A percentile compares a stretch with the other conserved stretches of the same genome.
phyloP scores from a whole-genome alignment of 2,888 invertebrate genomes.

The Leptinotarsa haldemani region DNA sequence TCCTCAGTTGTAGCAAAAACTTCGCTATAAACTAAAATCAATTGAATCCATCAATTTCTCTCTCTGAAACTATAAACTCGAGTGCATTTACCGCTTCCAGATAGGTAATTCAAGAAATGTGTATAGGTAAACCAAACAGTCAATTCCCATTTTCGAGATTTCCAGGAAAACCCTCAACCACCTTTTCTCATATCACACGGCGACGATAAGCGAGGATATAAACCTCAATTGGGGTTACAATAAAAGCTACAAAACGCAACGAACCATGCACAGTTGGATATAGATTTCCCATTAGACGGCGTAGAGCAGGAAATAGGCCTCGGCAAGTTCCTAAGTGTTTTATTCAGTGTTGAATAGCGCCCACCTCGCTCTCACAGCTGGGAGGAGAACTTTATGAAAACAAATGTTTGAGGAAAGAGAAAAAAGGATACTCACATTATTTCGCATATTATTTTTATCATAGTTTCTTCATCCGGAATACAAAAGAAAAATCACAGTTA shows the following conservation, averaged over 20 bases:
- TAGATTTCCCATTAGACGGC: constrained; percentile 60
- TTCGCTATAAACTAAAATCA: no score
- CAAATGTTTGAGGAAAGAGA: neutral
- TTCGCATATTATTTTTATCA: neutral
- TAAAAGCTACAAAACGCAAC: constrained; percentile 58
- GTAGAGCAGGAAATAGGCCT: constrained; percentile 56
- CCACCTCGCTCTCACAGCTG: constrained; percentile 29
- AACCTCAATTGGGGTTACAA: constrained; percentile 55
- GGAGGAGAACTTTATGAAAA: constrained; percentile 2
- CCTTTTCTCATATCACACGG: constrained; percentile 11
- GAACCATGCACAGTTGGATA: constrained; percentile 56
- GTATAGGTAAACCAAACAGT: neutral
- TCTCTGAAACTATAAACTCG: no score
- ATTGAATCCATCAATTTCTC: no score
- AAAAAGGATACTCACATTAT: neutral
- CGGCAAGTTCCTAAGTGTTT: constrained; percentile 44
- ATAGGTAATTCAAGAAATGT: no score
- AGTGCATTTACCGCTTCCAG: no score
- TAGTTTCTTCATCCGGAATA: no score
- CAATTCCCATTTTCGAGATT: neutral
- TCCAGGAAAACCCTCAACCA: constrained; percentile 6
- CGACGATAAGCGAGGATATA: constrained; percentile 46
- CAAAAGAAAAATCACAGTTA: no score
- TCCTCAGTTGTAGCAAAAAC: no score
- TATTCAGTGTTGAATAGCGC: constrained; percentile 36